These are phyloP conservation scores for Euwallacea fornicatus DNA, from an alignment of 1,140 invertebrate genomes.

Conservation along the genomic window DNA sequence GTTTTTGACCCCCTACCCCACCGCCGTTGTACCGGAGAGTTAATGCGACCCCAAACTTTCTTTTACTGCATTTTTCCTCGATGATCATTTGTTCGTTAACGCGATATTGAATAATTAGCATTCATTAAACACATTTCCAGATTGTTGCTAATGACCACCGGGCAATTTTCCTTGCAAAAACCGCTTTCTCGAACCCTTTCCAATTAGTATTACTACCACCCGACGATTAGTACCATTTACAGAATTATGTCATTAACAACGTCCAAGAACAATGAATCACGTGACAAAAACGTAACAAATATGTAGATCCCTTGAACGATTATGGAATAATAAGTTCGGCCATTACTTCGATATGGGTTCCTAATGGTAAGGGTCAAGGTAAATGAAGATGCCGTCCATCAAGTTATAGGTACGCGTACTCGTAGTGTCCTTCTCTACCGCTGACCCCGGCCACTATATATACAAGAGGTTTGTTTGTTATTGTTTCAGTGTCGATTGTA, in stretches of 20 bases:
- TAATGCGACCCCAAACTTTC: too few relatives aligned
- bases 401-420: not conserved
- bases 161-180: too few relatives aligned
- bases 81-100: too few relatives aligned
- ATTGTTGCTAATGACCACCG: too few relatives aligned
- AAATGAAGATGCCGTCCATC: constrained; percentile 7
- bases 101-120: too few relatives aligned
- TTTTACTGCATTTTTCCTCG: too few relatives aligned
- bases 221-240: not conserved
- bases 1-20: too few relatives aligned
- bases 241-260: constrained; percentile 9
- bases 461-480: constrained; percentile 22
- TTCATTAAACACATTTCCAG: too few relatives aligned
- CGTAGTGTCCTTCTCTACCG: constrained; percentile 1
- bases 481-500: constrained; percentile 30
- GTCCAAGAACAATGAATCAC: not conserved
- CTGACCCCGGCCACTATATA: constrained; percentile 42
- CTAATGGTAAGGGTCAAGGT: constrained; percentile 18
- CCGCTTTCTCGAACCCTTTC: too few relatives aligned
- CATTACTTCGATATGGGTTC: constrained; percentile 1
- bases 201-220: too few relatives aligned
- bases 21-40: too few relatives aligned
- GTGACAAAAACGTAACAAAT: not conserved
- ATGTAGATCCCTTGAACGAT: not conserved
- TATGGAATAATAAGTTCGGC: constrained; percentile 5